Percentiles rank a stretch among this genome's conserved stretches.
Conservation (phyloP, 2,888 invertebrate species). For the Diadegma fenestrale region DNA sequence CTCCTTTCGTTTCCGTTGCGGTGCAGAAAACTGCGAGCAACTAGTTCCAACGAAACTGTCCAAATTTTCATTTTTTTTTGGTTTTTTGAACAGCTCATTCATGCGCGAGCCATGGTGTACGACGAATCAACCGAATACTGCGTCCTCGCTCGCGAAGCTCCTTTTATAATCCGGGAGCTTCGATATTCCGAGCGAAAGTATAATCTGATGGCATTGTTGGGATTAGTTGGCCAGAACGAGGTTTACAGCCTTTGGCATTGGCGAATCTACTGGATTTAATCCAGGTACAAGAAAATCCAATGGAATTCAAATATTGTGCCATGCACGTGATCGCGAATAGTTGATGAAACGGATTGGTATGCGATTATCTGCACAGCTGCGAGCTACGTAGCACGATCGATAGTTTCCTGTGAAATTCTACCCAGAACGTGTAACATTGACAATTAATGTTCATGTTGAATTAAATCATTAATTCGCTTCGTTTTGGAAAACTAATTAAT, state of each 20-base stretch:
- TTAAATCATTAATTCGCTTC: not conserved
- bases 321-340: not conserved
- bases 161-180: not conserved
- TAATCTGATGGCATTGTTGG: not conserved
- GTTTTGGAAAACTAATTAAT: not conserved
- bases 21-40: not conserved
- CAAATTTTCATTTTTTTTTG: no score
- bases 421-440: no score
- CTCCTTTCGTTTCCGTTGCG: not conserved
- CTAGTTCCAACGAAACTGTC: no score
- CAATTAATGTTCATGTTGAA: not conserved
- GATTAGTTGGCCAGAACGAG: conserved; percentile 6
- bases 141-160: no score
- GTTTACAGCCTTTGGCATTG: not conserved
- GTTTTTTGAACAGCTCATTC: no score
- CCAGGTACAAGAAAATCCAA: not conserved
- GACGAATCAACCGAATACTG: no score
- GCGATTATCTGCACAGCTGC: not conserved
- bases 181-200: not conserved
- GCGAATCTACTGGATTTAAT: not conserved
- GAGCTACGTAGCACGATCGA: no score
- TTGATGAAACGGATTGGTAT: not conserved
- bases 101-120: no score
- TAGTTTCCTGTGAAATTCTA: no score
- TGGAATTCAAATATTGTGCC: conserved; percentile 1